Conservation (phyloP, 2,113 vertebrate species). For the Ramphastos sulfuratus region DNA sequence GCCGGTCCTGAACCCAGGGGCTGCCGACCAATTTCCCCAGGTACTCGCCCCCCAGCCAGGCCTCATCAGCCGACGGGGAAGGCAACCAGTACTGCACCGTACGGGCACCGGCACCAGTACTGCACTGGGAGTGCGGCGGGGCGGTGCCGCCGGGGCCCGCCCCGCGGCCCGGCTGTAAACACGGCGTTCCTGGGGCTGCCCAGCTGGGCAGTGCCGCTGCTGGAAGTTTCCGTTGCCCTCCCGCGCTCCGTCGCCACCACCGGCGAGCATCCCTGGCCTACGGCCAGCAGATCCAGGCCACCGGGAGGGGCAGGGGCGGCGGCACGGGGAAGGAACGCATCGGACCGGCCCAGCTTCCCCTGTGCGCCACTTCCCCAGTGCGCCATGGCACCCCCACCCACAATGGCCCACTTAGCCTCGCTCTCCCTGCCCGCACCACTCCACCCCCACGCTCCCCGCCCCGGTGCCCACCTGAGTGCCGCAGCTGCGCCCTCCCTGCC, state of each 20-base stretch:
- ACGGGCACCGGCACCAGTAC: neutral
- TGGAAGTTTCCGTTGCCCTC: conserved; percentile 2
- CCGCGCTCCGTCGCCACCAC: neutral
- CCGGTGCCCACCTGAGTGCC: neutral
- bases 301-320: neutral
- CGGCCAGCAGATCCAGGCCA: neutral
- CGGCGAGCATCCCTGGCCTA: neutral
- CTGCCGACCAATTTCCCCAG: neutral
- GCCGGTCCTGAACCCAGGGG: neutral
- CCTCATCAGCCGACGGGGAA: neutral
- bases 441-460: neutral
- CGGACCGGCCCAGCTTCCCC: neutral
- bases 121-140: neutral
- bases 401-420: neutral
- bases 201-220: neutral
- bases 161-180: conserved; percentile 13
- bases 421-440: neutral
- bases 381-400: neutral
- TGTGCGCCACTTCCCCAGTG: neutral
- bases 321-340: neutral
- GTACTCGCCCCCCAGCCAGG: neutral
- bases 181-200: neutral
- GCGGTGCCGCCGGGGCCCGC: neutral
- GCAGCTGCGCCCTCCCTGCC: neutral
- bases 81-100: neutral